These are phyloP conservation scores for Drosophila cardini DNA, from an alignment of 1,140 invertebrate genomes.

Conservation along the genomic window DNA sequence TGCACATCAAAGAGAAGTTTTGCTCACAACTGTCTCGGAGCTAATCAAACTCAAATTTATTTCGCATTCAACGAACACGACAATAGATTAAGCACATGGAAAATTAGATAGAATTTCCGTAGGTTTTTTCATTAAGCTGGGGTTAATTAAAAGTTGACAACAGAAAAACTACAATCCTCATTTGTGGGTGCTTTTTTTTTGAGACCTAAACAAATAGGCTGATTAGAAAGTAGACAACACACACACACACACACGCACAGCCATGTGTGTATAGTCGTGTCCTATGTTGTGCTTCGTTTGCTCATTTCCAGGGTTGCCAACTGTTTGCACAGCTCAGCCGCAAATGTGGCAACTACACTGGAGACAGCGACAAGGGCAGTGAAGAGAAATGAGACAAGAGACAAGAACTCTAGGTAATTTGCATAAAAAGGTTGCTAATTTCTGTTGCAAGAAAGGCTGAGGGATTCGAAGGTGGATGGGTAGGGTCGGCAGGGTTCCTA, in stretches of 20 bases:
- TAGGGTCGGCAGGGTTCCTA: background rate
- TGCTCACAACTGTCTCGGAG: conserved; percentile 7
- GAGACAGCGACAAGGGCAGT: background rate
- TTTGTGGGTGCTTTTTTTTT: conserved; percentile 29
- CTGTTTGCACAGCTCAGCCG: conserved; percentile 63
- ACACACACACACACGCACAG: conserved; percentile 22
- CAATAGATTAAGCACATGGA: conserved; percentile 24
- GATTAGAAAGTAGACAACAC: conserved; percentile 62
- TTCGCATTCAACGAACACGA: conserved; percentile 5
- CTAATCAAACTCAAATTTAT: conserved; percentile 6
- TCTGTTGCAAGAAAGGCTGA: conserved; percentile 38
- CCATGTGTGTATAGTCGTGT: conserved; percentile 13
- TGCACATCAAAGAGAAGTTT: conserved; percentile 1
- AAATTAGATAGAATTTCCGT: conserved; percentile 14
- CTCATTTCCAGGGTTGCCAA: conserved; percentile 10
- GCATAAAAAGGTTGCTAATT: conserved; percentile 81
- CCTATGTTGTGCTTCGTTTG: conserved; percentile 20
- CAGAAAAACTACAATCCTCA: conserved; percentile 42
- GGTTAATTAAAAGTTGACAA: conserved; percentile 59
- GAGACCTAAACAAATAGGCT: conserved; percentile 73
- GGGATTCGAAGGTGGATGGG: background rate
- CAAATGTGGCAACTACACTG: conserved; percentile 63
- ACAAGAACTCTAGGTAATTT: conserved; percentile 57
- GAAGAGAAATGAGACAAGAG: background rate
- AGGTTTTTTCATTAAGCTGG: conserved; percentile 6